Evolutionary conservation across 1,140 invertebrate genomes (phyloP).

Genomic region (roundworm (Caenorhabditis elegans)): DNA sequence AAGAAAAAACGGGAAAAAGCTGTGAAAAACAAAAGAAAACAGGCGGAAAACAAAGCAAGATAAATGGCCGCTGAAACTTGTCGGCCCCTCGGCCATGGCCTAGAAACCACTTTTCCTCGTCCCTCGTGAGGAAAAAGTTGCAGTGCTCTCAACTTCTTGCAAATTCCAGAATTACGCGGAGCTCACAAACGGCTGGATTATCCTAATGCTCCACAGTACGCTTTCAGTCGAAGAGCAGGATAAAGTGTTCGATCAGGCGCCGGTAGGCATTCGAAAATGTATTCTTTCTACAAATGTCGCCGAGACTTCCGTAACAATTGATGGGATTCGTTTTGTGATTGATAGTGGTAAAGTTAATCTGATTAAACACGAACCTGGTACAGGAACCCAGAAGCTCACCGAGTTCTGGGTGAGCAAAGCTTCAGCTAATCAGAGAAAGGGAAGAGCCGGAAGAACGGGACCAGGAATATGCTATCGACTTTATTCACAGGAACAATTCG

Average conservation of each 20-base stretch:
- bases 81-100: too few relatives aligned
- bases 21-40: too few relatives aligned
- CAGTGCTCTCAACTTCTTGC: too few relatives aligned
- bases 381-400: slow-evolving; percentile 55
- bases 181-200: slow-evolving; percentile 83
- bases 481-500: slow-evolving; percentile 80
- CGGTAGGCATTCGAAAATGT: slow-evolving; percentile 90
- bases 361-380: slow-evolving; percentile 60
- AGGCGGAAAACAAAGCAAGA: too few relatives aligned
- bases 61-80: too few relatives aligned
- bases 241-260: slow-evolving; percentile 95
- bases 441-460: slow-evolving; percentile 72
- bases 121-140: too few relatives aligned
- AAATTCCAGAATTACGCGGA: slow-evolving; percentile 74
- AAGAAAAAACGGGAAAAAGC: too few relatives aligned
- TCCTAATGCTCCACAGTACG: slow-evolving; percentile 89
- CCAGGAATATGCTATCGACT: slow-evolving; percentile 75
- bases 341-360: slow-evolving; percentile 76
- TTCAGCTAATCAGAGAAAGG: slow-evolving; percentile 93
- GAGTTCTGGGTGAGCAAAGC: slow-evolving; percentile 92
- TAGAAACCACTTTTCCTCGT: too few relatives aligned
- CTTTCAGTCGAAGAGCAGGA: slow-evolving; percentile 91
- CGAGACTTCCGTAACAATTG: slow-evolving; percentile 97
- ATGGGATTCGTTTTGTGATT: slow-evolving; percentile 93
- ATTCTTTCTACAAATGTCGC: slow-evolving; percentile 99